A percentile compares a stretch with the other conserved stretches of the same genome.
These are phyloP conservation scores for Vicugna pacos DNA, from an alignment of 2,113 vertebrate species.

Conservation along the genomic window DNA sequence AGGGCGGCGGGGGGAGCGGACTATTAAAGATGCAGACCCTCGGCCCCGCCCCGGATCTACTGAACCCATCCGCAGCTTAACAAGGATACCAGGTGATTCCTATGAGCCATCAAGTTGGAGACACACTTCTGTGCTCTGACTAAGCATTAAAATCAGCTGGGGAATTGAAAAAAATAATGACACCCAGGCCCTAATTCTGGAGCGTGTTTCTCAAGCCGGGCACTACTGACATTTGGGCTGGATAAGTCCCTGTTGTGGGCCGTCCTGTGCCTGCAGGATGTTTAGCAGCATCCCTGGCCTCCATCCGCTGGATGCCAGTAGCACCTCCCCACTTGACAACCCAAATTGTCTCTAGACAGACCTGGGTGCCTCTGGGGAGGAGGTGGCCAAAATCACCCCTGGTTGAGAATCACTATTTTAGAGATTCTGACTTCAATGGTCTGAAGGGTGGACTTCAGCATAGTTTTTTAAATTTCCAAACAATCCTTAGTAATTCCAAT, in stretches of 20 bases:
- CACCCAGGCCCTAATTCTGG: not conserved
- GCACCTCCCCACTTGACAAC: not conserved
- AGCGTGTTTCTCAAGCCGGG: too few species aligned
- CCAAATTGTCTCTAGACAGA: not conserved
- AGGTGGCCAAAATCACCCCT: not conserved
- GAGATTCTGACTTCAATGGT: not conserved
- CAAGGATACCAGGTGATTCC: not conserved
- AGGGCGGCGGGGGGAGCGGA: fast-evolving
- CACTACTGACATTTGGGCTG: fast-evolving
- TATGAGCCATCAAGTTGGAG: fast-evolving
- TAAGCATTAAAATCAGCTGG: fast-evolving
- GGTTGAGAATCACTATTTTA: not conserved
- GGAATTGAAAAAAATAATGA: fast-evolving
- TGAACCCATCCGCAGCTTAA: not conserved
- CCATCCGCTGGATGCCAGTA: not conserved
- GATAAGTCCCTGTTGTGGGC: not conserved
- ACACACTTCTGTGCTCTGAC: not conserved
- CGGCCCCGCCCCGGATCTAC: not conserved
- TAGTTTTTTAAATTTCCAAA: not conserved
- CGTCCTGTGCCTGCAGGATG: fast-evolving
- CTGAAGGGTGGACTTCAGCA: not conserved
- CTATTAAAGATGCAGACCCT: fast-evolving
- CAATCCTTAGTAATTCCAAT: not conserved
- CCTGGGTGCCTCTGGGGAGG: not conserved
- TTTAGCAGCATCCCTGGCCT: not conserved